Evolutionary conservation across 2,797 vertebrate genomes (phyloP).

Genomic region (Aulostomus chinensis): DNA sequence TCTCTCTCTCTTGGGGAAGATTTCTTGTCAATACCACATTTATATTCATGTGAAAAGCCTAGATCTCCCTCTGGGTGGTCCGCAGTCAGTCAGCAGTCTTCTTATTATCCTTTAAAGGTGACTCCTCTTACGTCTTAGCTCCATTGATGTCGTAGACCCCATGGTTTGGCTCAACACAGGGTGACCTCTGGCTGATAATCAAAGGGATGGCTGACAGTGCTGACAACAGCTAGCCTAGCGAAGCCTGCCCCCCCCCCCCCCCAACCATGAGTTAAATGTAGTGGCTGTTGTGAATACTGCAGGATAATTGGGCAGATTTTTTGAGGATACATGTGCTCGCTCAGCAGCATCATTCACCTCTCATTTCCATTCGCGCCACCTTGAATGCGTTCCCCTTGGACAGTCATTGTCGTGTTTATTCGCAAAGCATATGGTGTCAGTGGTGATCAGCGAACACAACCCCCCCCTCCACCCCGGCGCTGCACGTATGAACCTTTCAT

Average conservation of each 20-base stretch:
- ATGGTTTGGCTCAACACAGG: conserved; percentile 38
- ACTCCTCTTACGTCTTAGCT: conserved; percentile 61
- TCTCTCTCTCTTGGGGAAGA: conserved; percentile 49
- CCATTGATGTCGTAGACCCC: conserved; percentile 37
- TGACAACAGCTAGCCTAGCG: conserved; percentile 49
- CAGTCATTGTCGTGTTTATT: too few species aligned
- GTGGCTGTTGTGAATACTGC: conserved; percentile 19
- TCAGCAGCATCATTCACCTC: conserved; percentile 57
- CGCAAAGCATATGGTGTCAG: too few species aligned
- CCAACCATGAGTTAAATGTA: conserved; percentile 38
- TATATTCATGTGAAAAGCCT: conserved; percentile 68
- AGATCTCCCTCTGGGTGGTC: conserved; percentile 54
- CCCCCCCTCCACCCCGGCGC: too few species aligned
- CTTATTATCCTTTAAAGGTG: conserved; percentile 73
- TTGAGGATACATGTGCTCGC: conserved; percentile 48
- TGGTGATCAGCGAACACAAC: too few species aligned
- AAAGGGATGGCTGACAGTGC: conserved; percentile 62
- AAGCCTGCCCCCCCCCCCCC: conserved; percentile 3
- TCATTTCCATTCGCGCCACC: too few species aligned
- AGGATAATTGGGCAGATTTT: conserved; percentile 62
- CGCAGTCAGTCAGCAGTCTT: conserved; percentile 67
- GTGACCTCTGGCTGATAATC: conserved; percentile 67
- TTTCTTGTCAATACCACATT: conserved; percentile 73
- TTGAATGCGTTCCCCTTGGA: too few species aligned
- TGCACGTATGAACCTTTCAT: too few species aligned